phyloP scores from a whole-genome alignment of 1,140 invertebrate species.

The Melanaphis sacchari region DNA sequence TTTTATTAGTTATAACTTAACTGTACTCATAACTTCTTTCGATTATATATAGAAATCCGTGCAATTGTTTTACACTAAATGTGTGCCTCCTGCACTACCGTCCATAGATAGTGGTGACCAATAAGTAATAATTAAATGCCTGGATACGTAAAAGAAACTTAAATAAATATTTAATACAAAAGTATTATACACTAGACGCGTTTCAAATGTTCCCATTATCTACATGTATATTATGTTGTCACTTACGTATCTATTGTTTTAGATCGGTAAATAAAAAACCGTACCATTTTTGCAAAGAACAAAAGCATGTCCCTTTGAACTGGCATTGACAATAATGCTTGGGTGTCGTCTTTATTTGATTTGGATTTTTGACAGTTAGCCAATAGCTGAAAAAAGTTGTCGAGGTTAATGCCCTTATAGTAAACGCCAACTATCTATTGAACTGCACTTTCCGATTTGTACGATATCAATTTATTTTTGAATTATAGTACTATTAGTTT shows the following conservation, averaged over 20 bases:
- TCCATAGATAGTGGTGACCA: no score
- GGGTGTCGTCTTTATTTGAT: neutral
- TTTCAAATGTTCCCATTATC: neutral
- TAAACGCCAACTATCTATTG: slow-evolving; percentile 18
- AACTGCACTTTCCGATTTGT: neutral
- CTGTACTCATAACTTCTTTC: no score
- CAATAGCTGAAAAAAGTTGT: neutral
- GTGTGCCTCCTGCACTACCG: no score
- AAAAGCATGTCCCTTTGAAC: neutral
- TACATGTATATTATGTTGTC: no score
- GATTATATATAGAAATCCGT: neutral
- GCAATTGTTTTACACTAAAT: neutral
- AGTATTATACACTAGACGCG: neutral
- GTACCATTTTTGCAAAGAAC: neutral
- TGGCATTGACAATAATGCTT: neutral
- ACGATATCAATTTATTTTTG: neutral
- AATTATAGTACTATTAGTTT: neutral
- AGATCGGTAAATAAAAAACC: neutral
- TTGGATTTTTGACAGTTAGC: slow-evolving; percentile 6
- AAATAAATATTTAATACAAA: neutral
- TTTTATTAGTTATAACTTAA: no score
- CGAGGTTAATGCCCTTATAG: slow-evolving; percentile 2
- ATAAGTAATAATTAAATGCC: neutral
- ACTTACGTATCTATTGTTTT: neutral
- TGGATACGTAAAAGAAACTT: neutral